Base-by-base conservation (phyloP, 1,140 invertebrate genomes). In the Drosophila arizonae region DNA sequence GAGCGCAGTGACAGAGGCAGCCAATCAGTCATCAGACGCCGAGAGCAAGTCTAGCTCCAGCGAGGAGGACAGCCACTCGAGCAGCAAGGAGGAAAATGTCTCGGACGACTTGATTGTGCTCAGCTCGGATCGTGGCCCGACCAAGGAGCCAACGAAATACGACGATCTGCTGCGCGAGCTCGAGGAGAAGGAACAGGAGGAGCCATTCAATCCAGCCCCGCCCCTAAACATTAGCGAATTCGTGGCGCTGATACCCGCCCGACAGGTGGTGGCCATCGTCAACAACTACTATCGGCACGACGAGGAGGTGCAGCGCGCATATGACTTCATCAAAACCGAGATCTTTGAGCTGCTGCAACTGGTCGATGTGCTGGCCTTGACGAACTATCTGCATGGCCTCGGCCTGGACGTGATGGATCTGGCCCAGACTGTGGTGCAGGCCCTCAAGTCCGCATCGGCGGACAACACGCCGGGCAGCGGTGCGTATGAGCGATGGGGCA, bases 81-180 rank as follows among this genome's bases (percentile, higher is more conserved):
- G 69, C 52, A 69, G 72, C 51, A 52, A 36, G 28, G 57, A 63
- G n/a, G 33, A 39, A 0, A 70, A 61, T 36, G 78, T 45, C 3
- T 76, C 79, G 9, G 82, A 90, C 72, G 89, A 90, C 39, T 69
- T 90, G 76, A 90, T 90, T 17, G 87, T 87, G n/a, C 56, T 73
- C 43, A 46, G n/a, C 43, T 46, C 43, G 43, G 43, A 15, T 6
- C 13, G 43, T 8, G 43, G 43, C 4, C 43, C 43, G 8, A 45
- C n/a, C 15, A n/a, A n/a, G 15, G 4, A 6, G 43, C 43, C 43
- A 15, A 2, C 43, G n/a, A 45, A 45, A 8, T 45, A 45, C 15
- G 43, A 45, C 13, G 43, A 45, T 45, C 13, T 45, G 3, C 9
- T 45, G n/a, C 4, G 5, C 6, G 43, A 45, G 43, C 13, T n/a